A percentile compares a stretch with the other conserved stretches of the same genome.
These are phyloP conservation scores for Plodia interpunctella DNA, from an alignment of 1,140 invertebrate genomes.

Conservation along the genomic window DNA sequence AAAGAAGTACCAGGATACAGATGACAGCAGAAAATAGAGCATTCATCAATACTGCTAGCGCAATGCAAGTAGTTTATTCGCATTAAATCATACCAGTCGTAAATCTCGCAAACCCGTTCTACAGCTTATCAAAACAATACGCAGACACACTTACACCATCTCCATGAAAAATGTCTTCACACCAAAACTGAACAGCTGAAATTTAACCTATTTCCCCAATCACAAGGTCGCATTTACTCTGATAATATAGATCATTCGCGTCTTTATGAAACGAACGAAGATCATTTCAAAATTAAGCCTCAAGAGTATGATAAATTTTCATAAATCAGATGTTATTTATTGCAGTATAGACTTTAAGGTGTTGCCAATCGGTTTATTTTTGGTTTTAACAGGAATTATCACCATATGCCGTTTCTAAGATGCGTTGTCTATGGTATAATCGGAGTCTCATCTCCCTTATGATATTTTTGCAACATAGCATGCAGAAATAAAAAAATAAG, in stretches of 20 bases:
- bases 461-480: constrained; percentile 34
- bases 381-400: constrained; percentile 51
- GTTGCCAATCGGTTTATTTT: constrained; percentile 69
- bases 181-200: constrained; percentile 25
- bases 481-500: constrained; percentile 34
- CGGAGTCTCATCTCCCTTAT: constrained; percentile 36
- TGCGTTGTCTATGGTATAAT: constrained; percentile 34
- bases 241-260: constrained; percentile 31
- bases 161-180: constrained; percentile 57
- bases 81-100: constrained; percentile 75
- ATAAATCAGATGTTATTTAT: constrained; percentile 75
- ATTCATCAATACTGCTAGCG: constrained; percentile 73
- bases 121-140: constrained; percentile 78
- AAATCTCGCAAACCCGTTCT: constrained; percentile 76
- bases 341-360: constrained; percentile 73
- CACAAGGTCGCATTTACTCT: constrained; percentile 50
- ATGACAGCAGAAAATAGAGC: constrained; percentile 53
- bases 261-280: constrained; percentile 35
- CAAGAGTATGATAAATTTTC: constrained; percentile 75
- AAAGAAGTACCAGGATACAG: not conserved
- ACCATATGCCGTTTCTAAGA: constrained; percentile 49
- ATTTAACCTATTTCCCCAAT: constrained; percentile 38
- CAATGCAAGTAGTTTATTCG: constrained; percentile 74
- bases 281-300: constrained; percentile 75
- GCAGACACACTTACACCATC: constrained; percentile 68